phyloP scores from a whole-genome alignment of 1,140 invertebrate genomes.

The Drosophila ananassae region DNA sequence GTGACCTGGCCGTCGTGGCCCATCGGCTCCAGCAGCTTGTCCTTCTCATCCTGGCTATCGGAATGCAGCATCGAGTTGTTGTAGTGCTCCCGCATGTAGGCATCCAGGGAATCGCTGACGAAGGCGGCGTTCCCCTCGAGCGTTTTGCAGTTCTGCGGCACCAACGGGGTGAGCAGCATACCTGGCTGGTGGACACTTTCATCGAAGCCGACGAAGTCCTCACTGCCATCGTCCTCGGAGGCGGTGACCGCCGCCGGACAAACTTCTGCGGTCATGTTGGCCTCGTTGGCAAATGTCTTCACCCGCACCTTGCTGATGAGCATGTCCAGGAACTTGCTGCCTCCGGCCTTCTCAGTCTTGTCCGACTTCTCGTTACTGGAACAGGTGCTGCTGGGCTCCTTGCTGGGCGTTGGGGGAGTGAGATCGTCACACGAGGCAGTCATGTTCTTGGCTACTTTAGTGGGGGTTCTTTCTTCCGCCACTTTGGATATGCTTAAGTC shows the following conservation, averaged over 20 bases:
- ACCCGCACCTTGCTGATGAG: slow-evolving; percentile 74
- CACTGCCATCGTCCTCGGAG: slow-evolving; percentile 46
- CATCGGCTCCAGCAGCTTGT: slow-evolving; percentile 67
- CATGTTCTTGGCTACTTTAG: slow-evolving; percentile 8
- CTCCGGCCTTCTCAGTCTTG: slow-evolving; percentile 46
- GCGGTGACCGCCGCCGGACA: neutral
- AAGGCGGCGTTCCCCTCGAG: slow-evolving; percentile 61
- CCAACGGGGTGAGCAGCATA: slow-evolving; percentile 77
- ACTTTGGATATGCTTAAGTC: neutral
- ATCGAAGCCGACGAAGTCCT: slow-evolving; percentile 79
- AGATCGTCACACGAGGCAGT: slow-evolving; percentile 2
- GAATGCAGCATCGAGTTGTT: slow-evolving; percentile 9
- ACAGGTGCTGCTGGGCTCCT: slow-evolving; percentile 29
- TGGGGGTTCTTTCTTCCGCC: slow-evolving; percentile 26
- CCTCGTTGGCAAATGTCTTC: slow-evolving; percentile 62
- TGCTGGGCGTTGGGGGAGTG: slow-evolving; percentile 45
- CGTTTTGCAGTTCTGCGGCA: slow-evolving; percentile 60
- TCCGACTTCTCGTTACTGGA: slow-evolving; percentile 45
- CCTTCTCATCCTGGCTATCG: slow-evolving; percentile 14
- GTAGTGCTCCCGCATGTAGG: slow-evolving; percentile 71
- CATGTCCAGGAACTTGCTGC: slow-evolving; percentile 76
- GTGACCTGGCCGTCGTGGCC: slow-evolving; percentile 73
- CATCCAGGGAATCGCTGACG: slow-evolving; percentile 70
- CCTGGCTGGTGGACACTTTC: slow-evolving; percentile 73
- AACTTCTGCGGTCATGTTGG: slow-evolving; percentile 19